Evolutionary conservation across 2,888 invertebrate genomes (phyloP).

Genomic region (Tanytarsus gracilentus): DNA sequence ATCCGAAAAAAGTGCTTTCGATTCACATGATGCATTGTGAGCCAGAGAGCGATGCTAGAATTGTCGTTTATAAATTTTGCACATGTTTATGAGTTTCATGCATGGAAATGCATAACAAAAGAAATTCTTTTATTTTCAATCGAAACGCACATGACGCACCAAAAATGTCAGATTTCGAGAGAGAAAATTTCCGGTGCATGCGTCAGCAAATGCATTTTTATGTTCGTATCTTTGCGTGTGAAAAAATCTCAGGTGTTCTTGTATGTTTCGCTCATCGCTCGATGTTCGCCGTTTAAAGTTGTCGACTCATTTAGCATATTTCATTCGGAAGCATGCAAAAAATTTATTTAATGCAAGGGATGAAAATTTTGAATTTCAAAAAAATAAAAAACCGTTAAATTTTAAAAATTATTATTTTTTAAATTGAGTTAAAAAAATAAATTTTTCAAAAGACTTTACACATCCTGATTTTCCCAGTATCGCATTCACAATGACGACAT

Average conservation of each 20-base stretch:
- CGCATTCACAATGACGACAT: neutral
- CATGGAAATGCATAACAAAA: neutral
- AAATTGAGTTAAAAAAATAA: too few relatives aligned
- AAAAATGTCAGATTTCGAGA: neutral
- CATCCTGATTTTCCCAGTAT: neutral
- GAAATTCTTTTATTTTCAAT: neutral
- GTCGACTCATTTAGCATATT: too few relatives aligned
- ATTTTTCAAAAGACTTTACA: too few relatives aligned
- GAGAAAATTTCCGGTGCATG: constrained; percentile 20
- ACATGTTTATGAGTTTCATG: constrained; percentile 1
- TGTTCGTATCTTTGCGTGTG: constrained; percentile 11
- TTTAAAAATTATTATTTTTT: too few relatives aligned
- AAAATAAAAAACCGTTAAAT: too few relatives aligned
- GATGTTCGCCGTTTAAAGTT: too few relatives aligned
- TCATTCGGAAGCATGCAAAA: too few relatives aligned
- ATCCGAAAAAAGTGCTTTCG: neutral
- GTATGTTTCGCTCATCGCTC: neutral
- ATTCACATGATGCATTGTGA: constrained; percentile 4
- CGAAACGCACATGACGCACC: constrained; percentile 23
- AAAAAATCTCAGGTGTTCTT: constrained; percentile 21
- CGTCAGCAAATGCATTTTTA: constrained; percentile 8
- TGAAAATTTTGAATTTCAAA: too few relatives aligned
- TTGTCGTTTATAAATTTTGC: neutral
- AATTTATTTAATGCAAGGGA: too few relatives aligned
- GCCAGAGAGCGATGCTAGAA: neutral